Base-by-base conservation (phyloP, 1,140 invertebrate genomes). In the Musca vetustissima region DNA sequence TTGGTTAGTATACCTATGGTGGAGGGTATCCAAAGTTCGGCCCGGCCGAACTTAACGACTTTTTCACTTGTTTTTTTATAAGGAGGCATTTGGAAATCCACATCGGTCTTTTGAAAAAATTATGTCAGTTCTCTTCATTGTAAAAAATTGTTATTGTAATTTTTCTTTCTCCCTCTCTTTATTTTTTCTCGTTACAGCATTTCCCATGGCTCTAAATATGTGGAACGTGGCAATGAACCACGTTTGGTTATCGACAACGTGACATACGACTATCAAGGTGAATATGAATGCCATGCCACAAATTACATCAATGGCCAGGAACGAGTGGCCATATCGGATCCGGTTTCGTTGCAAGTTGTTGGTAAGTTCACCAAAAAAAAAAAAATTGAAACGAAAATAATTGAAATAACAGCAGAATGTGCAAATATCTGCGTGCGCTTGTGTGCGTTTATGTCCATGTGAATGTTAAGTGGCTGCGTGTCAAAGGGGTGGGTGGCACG, bases 181-280 rank as follows among this genome's bases (percentile, higher is more conserved):
- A 19, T 50, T 48, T 49, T 48, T n/a, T 68, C n/a, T n/a, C n/a
- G n/a, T n/a, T 73, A 3, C 72, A 82, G 78, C 71, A 76, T 80
- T 22, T 73, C 80, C 17, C 73, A 74, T 57, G 85, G 85, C 49
- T 83, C 89, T 66, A 87, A 88, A 55, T 88, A 90, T 17, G 84
- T 91, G 72, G 89, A 92, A 64, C 87, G 91, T 53, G 91, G 91
- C 1, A 86, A 87, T 7, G 91, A 92, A 19, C 85, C 91, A 1
- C 87, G 89, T 72, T 84, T 94, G 61, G 86, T 91, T 65, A 88
- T 94, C 17, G 87, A 88, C 71, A 94, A 94, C 80, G 90, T 94
- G 47, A 91, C 92, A 11, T 95, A 95, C 79, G 89, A 92, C 66
- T 91, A 93, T 79, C 92, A 95, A 77, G 93, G 93, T 6, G 88